Evolutionary conservation across 2,797 vertebrate genomes (phyloP).

Genomic region (Melanotaenia boesemani): DNA sequence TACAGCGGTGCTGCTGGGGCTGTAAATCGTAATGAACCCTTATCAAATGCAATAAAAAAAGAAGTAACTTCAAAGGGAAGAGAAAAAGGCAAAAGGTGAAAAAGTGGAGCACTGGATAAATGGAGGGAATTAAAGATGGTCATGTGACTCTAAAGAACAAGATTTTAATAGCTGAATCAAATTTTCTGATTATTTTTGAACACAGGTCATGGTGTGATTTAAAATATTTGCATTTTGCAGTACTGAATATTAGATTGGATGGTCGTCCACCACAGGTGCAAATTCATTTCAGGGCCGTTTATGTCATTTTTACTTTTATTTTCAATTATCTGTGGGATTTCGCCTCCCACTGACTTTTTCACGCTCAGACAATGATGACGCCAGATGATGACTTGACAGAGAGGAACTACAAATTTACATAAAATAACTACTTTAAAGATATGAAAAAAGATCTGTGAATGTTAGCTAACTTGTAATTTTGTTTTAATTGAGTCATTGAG

Average conservation of each 20-base stretch:
- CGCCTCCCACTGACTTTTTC: constrained; percentile 24
- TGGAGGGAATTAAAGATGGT: not conserved
- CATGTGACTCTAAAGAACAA: constrained; percentile 9
- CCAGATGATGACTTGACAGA: constrained; percentile 6
- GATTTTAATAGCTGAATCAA: constrained; percentile 9
- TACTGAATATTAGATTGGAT: not conserved
- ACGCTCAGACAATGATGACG: constrained; percentile 32
- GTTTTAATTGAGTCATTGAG: constrained; percentile 59
- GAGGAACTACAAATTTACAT: constrained; percentile 40
- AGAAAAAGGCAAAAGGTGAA: constrained; percentile 8
- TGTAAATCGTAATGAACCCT: constrained; percentile 64
- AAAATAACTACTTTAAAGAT: constrained; percentile 44
- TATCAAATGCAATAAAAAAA: constrained; percentile 33
- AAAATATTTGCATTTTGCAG: constrained; percentile 5
- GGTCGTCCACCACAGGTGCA: not conserved
- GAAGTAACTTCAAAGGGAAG: constrained; percentile 22
- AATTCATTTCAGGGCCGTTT: constrained; percentile 27
- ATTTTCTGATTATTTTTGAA: not conserved
- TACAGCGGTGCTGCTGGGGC: constrained; percentile 20
- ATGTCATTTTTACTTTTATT: constrained; percentile 27
- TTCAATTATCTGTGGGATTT: constrained; percentile 26
- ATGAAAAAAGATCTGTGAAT: constrained; percentile 47
- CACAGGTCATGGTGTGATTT: constrained; percentile 11
- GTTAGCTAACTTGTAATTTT: constrained; percentile 39
- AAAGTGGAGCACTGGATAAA: constrained; percentile 2